A percentile compares a stretch with the other conserved stretches of the same genome.
Conservation (phyloP, 2,888 invertebrate genomes). For the Stegana nigrithorax region DNA sequence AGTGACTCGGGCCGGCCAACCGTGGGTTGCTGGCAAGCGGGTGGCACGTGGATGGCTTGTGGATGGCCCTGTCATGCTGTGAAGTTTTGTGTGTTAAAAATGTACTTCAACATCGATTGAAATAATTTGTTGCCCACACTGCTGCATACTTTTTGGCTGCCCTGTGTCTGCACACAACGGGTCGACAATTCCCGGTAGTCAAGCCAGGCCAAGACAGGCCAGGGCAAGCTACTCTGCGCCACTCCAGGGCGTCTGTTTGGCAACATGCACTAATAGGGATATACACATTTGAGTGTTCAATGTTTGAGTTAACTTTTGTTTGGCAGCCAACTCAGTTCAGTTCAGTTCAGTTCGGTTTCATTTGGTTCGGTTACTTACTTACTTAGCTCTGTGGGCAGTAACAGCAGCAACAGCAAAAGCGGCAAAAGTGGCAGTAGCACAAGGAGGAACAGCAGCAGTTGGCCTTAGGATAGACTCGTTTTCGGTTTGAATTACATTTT, state of each 20-base stretch:
- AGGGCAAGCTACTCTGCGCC: no score
- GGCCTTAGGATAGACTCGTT: not conserved
- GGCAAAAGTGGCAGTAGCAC: no score
- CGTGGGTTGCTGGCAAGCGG: not conserved
- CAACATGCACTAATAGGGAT: constrained; percentile 6
- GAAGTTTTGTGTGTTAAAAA: constrained; percentile 16
- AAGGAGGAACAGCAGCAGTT: not conserved
- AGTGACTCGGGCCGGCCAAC: not conserved
- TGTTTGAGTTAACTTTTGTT: constrained; percentile 19
- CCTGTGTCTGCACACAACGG: no score
- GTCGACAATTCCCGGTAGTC: no score
- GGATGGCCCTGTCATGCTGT: no score
- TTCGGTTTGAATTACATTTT: constrained; percentile 19
- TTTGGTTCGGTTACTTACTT: constrained; percentile 5
- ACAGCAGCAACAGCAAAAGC: no score
- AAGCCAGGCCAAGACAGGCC: no score
- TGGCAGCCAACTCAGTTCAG: not conserved
- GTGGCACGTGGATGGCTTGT: not conserved
- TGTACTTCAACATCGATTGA: constrained; percentile 25
- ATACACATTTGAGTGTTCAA: constrained; percentile 18
- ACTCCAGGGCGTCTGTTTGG: not conserved
- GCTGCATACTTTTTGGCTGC: not conserved
- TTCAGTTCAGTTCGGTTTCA: no score
- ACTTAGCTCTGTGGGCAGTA: not conserved
- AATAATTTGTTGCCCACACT: constrained; percentile 21